Conservation (phyloP, 2,888 invertebrate genomes). For the Andrena fulva region DNA sequence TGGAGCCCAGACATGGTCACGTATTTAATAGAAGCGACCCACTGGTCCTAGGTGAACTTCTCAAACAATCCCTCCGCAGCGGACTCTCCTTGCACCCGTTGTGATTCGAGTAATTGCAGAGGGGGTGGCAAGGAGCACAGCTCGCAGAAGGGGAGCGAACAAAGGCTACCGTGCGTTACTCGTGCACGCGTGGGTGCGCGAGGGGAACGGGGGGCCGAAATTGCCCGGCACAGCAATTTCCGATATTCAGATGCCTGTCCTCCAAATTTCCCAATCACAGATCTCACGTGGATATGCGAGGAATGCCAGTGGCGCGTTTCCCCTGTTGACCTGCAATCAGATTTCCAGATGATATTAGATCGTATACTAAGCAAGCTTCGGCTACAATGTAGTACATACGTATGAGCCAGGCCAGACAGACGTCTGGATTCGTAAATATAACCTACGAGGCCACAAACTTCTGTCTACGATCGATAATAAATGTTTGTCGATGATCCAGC, state of each 20-base stretch:
- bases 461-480: neutral
- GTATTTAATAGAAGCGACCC: no score
- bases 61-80: neutral
- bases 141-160: neutral
- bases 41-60: no score
- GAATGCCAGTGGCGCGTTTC: neutral
- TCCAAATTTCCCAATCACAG: neutral
- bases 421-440: neutral
- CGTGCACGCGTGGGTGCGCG: neutral
- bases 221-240: neutral
- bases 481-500: neutral
- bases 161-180: constrained; percentile 1
- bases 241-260: constrained; percentile 3
- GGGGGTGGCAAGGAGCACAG: neutral
- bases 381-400: no score
- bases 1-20: constrained; percentile 26
- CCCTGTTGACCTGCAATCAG: neutral
- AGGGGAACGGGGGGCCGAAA: neutral
- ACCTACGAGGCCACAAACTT: neutral
- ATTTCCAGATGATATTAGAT: neutral
- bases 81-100: neutral
- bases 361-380: neutral
- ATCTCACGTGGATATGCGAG: neutral
- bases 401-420: neutral
- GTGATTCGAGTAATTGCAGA: neutral